Percentiles rank a stretch among this genome's conserved stretches.
Conservation (phyloP, 2,888 invertebrate species). For the Chaetogeoica ovagalla region DNA sequence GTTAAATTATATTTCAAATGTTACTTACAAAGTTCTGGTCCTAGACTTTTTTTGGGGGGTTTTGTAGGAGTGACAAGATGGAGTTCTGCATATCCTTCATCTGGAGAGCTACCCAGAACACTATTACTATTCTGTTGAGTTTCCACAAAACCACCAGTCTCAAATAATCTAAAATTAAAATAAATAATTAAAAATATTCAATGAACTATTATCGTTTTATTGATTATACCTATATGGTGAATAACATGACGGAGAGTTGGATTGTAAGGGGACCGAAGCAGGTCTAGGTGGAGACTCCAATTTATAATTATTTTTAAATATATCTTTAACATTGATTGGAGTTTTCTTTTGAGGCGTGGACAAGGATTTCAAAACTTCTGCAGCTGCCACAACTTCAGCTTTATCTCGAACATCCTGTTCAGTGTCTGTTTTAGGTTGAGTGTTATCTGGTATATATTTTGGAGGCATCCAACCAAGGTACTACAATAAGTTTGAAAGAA, state of each 20-base stretch:
- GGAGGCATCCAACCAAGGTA: slow-evolving; percentile 47
- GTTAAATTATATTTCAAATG: background rate
- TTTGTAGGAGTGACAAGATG: slow-evolving; percentile 40
- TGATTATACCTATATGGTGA: slow-evolving; percentile 49
- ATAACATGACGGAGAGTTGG: slow-evolving; percentile 54
- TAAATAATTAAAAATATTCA: background rate
- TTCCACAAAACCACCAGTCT: slow-evolving; percentile 43
- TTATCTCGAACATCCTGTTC: slow-evolving; percentile 43
- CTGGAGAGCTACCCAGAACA: slow-evolving; percentile 53
- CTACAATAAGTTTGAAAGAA: background rate
- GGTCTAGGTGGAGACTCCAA: slow-evolving; percentile 56
- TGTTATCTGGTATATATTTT: slow-evolving; percentile 47
- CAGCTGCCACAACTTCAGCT: slow-evolving; percentile 47
- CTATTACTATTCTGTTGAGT: slow-evolving; percentile 42
- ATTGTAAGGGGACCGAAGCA: slow-evolving; percentile 55
- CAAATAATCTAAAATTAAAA: slow-evolving; percentile 33
- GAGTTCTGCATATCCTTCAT: slow-evolving; percentile 55
- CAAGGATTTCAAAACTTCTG: slow-evolving; percentile 51
- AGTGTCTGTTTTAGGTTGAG: slow-evolving; percentile 22
- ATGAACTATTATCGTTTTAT: background rate
- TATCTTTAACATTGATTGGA: slow-evolving; percentile 37
- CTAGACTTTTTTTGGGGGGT: slow-evolving; percentile 24
- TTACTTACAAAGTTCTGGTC: slow-evolving; percentile 36
- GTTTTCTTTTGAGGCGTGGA: slow-evolving; percentile 53
- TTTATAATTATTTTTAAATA: slow-evolving; percentile 54